Evolutionary conservation across 2,797 vertebrate genomes (phyloP).

Genomic region (Micromesistius poutassou): DNA sequence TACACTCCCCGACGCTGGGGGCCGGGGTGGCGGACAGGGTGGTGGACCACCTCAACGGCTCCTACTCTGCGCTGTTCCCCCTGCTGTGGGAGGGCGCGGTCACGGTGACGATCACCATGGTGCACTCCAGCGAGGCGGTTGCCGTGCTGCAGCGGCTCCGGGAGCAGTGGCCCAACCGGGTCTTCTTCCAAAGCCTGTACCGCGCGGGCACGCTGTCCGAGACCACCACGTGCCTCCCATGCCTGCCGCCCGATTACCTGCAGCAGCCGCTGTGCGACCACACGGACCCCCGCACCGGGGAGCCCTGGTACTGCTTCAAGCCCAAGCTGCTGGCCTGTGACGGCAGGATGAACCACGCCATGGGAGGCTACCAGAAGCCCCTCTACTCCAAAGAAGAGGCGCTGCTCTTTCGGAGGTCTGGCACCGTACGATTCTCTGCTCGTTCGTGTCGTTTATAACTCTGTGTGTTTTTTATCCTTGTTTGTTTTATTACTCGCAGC

Average conservation of each 20-base stretch:
- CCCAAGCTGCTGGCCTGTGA: slow-evolving; percentile 77
- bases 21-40: slow-evolving; percentile 78
- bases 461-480: no score
- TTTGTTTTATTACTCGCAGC: no score
- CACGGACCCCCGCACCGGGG: slow-evolving; percentile 60
- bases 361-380: slow-evolving; percentile 89
- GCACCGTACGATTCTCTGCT: no score
- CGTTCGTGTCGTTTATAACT: no score
- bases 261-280: slow-evolving; percentile 80
- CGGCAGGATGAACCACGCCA: slow-evolving; percentile 80
- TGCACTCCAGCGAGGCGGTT: slow-evolving; percentile 90
- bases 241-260: slow-evolving; percentile 61
- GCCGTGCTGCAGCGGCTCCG: slow-evolving; percentile 81
- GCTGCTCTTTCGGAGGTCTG: slow-evolving; percentile 88
- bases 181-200: slow-evolving; percentile 75
- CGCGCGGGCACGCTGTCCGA: slow-evolving; percentile 72
- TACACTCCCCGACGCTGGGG: no score
- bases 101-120: slow-evolving; percentile 82
- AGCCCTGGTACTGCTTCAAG: slow-evolving; percentile 98
- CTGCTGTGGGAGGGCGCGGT: slow-evolving; percentile 86
- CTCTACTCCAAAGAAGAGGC: slow-evolving; percentile 83
- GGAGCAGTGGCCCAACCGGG: slow-evolving; percentile 82
- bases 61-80: slow-evolving; percentile 84
- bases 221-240: no score
- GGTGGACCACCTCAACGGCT: slow-evolving; percentile 85